phyloP scores from a whole-genome alignment of 2,797 vertebrate species.

The Coregonus ussuriensis region DNA sequence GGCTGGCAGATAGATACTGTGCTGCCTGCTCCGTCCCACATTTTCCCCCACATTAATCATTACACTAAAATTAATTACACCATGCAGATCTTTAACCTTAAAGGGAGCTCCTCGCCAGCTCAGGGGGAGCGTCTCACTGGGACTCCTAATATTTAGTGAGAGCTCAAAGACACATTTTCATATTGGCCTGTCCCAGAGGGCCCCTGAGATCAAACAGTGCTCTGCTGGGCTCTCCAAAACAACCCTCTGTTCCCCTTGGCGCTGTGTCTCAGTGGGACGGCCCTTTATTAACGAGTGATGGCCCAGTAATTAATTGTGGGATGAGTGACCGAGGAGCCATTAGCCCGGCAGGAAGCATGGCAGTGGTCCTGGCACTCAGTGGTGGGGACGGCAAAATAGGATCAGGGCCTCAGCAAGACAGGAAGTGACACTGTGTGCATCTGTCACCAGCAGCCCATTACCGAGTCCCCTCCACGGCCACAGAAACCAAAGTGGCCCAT shows the following conservation, averaged over 20 bases:
- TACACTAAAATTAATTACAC: conserved; percentile 54
- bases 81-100: conserved; percentile 56
- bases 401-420: conserved; percentile 23
- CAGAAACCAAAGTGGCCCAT: conserved; percentile 6
- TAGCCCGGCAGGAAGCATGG: conserved; percentile 49
- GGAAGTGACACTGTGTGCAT: conserved; percentile 52
- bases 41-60: conserved; percentile 46
- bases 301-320: conserved; percentile 57
- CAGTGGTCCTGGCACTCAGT: conserved; percentile 27
- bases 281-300: conserved; percentile 53
- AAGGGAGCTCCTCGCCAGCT: conserved; percentile 36
- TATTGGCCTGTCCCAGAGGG: conserved; percentile 40
- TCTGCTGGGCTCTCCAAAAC: conserved; percentile 12
- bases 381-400: conserved; percentile 25
- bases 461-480: background rate
- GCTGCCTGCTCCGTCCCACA: background rate
- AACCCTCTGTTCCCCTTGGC: conserved; percentile 12
- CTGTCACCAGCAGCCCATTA: conserved; percentile 48
- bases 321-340: conserved; percentile 61
- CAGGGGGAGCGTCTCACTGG: conserved; percentile 43
- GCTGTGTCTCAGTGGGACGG: conserved; percentile 40
- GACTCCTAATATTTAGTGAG: conserved; percentile 31
- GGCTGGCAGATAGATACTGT: background rate
- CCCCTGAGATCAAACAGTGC: conserved; percentile 25
- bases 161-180: conserved; percentile 26